Conservation (phyloP, 2,113 vertebrate species). For the Martes martes region DNA sequence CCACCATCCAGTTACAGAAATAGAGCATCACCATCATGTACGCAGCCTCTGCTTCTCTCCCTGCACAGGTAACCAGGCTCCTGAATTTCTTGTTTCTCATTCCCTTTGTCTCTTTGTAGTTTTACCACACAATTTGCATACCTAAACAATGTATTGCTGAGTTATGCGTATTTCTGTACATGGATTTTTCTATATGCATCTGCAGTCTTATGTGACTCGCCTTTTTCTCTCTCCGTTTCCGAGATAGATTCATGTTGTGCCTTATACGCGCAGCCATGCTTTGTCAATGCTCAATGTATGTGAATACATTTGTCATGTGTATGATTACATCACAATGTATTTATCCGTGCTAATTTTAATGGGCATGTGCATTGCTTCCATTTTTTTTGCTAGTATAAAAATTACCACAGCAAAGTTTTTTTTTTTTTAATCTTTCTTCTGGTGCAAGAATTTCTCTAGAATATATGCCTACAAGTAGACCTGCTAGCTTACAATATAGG, state of each 20-base stretch:
- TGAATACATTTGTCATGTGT: background rate
- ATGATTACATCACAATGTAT: background rate
- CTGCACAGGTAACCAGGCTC: background rate
- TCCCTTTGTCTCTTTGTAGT: background rate
- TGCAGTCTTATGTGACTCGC: background rate
- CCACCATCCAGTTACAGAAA: background rate
- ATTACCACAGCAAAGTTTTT: background rate
- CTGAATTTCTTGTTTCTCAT: background rate
- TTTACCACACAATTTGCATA: background rate
- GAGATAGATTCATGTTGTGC: background rate
- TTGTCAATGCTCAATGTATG: background rate
- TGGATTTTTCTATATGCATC: background rate
- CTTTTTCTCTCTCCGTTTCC: background rate
- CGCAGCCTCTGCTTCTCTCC: fast-evolving
- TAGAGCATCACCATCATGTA: background rate
- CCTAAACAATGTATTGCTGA: background rate
- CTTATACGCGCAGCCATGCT: background rate
- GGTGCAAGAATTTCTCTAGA: background rate
- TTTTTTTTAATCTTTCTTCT: background rate
- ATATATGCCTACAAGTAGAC: background rate
- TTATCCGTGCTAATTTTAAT: background rate
- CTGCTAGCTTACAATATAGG: background rate
- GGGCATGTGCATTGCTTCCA: background rate
- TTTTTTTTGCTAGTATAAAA: background rate
- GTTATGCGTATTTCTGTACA: background rate